Conservation (phyloP, 2,888 invertebrate genomes). For the Ceraclea dissimilis region DNA sequence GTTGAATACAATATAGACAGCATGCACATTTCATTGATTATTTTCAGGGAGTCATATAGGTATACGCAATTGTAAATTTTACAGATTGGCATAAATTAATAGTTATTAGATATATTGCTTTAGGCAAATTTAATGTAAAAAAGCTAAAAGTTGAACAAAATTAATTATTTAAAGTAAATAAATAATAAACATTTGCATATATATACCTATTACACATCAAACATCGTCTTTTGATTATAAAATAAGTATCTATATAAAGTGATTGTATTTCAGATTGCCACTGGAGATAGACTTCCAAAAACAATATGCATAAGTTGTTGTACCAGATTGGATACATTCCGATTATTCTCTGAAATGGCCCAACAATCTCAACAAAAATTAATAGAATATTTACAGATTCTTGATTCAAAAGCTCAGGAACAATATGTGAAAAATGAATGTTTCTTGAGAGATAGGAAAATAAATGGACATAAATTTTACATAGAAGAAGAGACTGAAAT, state of each 20-base stretch:
- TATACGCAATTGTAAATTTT: too few species aligned
- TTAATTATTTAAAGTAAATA: too few species aligned
- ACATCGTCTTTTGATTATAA: too few species aligned
- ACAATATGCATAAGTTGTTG: constrained; percentile 60
- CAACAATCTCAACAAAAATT: constrained; percentile 55
- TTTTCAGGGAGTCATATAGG: too few species aligned
- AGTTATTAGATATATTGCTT: too few species aligned
- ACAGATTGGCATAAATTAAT: too few species aligned
- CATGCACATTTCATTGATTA: neutral
- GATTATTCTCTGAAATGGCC: constrained; percentile 60
- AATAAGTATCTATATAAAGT: too few species aligned
- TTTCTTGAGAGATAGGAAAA: constrained; percentile 36
- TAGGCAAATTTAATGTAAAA: too few species aligned
- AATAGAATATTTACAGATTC: constrained; percentile 32
- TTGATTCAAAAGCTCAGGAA: constrained; percentile 27
- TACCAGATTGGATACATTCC: constrained; percentile 56
- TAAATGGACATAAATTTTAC: constrained; percentile 20
- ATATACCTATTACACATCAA: too few species aligned
- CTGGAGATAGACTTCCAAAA: constrained; percentile 60
- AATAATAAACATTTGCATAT: too few species aligned
- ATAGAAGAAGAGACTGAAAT: constrained; percentile 44
- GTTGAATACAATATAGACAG: constrained; percentile 7
- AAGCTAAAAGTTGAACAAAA: too few species aligned
- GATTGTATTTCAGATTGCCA: constrained; percentile 51
- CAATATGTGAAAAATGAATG: constrained; percentile 34